Evolutionary conservation across 1,140 invertebrate genomes (phyloP).

Genomic region (Aphaenogaster ashmeadi): DNA sequence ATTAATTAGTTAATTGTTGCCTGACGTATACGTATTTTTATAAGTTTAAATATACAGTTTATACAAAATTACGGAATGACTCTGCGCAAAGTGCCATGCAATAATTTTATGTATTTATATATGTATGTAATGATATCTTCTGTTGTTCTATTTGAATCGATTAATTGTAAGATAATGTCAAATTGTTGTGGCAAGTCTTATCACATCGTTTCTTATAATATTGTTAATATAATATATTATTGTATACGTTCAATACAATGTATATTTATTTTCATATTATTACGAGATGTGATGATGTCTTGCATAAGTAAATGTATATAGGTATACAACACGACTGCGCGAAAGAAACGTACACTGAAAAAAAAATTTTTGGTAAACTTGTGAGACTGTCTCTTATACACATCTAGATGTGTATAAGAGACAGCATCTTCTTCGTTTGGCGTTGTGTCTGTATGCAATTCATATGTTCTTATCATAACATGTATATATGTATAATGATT

Average conservation of each 20-base stretch:
- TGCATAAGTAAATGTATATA: background rate
- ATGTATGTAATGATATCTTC: background rate
- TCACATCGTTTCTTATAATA: no score
- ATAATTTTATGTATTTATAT: constrained; percentile 4
- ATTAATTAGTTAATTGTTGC: constrained; percentile 8
- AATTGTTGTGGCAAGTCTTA: background rate
- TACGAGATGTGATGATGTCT: background rate
- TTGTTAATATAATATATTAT: background rate
- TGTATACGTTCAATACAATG: background rate
- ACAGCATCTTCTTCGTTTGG: background rate
- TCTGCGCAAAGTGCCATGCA: background rate
- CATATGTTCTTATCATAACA: background rate
- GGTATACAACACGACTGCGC: background rate
- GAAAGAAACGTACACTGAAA: background rate
- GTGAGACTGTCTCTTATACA: no score
- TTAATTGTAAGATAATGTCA: no score
- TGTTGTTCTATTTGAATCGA: background rate
- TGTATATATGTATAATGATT: constrained; percentile 4
- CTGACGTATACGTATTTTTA: background rate
- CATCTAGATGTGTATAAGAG: no score
- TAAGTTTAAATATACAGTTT: background rate
- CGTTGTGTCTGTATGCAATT: background rate
- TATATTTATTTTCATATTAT: background rate
- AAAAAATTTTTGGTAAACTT: no score
- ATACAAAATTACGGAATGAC: background rate